Conservation (phyloP, 2,797 vertebrate genomes). For the Alfaro cultratus region DNA sequence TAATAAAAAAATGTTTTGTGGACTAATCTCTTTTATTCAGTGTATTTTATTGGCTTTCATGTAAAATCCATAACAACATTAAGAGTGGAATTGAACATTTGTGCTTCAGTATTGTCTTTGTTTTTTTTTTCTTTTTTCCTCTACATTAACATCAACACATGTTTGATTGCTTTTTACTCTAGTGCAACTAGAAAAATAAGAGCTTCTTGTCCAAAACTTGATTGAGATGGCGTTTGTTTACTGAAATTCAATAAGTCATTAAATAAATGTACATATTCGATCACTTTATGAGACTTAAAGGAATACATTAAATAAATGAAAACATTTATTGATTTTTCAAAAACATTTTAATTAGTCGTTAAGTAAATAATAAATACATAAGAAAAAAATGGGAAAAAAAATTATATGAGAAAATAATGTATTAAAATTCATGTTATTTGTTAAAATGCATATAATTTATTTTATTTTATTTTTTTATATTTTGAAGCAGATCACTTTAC, state of each 20-base stretch:
- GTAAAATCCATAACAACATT: neutral
- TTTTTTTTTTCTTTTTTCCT: neutral
- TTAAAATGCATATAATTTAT: neutral
- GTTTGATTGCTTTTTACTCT: neutral
- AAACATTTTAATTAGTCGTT: neutral
- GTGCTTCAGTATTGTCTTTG: neutral
- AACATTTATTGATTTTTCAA: neutral
- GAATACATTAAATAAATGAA: neutral
- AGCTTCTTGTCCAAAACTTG: neutral
- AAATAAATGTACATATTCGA: neutral
- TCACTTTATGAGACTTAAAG: neutral
- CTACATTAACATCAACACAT: neutral
- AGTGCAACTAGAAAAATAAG: neutral
- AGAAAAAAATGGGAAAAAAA: neutral
- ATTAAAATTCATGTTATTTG: neutral
- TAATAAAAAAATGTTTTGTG: slow-evolving; percentile 44
- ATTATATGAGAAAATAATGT: neutral
- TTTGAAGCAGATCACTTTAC: neutral
- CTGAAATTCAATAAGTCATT: neutral
- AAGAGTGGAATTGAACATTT: neutral
- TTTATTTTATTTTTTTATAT: neutral
- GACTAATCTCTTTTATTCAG: neutral
- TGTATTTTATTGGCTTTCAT: neutral
- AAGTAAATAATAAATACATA: neutral
- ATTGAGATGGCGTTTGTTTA: neutral